phyloP scores from a whole-genome alignment of 2,888 invertebrate species.

The Blomia tropicalis region DNA sequence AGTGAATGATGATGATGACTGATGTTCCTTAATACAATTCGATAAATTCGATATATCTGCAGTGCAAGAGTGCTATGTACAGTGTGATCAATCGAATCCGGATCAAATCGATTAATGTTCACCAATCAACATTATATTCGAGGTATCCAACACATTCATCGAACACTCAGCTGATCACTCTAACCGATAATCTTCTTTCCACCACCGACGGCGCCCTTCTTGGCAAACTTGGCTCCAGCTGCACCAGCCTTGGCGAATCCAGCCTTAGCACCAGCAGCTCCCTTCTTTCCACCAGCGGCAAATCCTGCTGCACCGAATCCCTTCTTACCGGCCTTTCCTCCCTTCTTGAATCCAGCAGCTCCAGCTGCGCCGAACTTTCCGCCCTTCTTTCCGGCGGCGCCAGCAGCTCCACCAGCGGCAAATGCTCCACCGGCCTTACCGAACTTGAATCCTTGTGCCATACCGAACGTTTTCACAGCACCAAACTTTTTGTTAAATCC shows the following conservation, averaged over 20 bases:
- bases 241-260: slow-evolving; percentile 17
- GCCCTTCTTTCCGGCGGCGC: slow-evolving; percentile 8
- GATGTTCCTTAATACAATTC: too few species aligned
- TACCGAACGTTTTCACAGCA: slow-evolving; percentile 21
- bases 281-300: neutral
- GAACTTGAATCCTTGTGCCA: slow-evolving; percentile 25
- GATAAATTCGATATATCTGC: too few species aligned
- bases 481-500: slow-evolving; percentile 23
- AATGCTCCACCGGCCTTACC: slow-evolving; percentile 24
- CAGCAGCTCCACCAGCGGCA: slow-evolving; percentile 24
- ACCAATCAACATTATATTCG: too few species aligned
- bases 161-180: too few species aligned
- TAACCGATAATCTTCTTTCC: neutral
- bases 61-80: too few species aligned
- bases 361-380: neutral
- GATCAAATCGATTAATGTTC: too few species aligned
- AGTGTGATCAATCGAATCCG: too few species aligned
- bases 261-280: slow-evolving; percentile 12
- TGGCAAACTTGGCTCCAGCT: slow-evolving; percentile 4
- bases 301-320: neutral
- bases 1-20: too few species aligned
- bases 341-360: neutral
- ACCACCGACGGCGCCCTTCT: neutral
- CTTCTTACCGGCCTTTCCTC: slow-evolving; percentile 12
- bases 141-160: too few species aligned